Conservation (phyloP, 35 echinoderm and acorn worm species). For the Ptychodera flava region DNA sequence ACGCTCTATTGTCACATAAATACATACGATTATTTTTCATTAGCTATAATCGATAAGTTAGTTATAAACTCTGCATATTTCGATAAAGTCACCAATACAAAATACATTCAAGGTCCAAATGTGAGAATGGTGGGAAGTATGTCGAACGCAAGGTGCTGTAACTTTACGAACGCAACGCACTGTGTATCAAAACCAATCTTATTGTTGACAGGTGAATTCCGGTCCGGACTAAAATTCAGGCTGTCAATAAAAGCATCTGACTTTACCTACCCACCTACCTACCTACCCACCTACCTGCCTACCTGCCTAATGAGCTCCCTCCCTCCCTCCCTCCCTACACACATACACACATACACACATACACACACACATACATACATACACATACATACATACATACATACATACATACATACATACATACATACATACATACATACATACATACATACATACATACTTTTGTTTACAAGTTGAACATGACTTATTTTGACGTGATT, state of each 20-base stretch:
- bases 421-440: slow-evolving; percentile 2
- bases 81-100: too few species aligned
- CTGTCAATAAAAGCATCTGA: neutral
- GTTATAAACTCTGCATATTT: too few species aligned
- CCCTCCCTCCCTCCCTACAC: neutral
- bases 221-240: neutral
- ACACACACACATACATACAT: neutral
- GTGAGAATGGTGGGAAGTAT: neutral
- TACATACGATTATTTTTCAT: too few species aligned
- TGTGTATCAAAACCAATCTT: too few species aligned
- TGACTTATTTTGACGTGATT: too few species aligned
- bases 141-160: neutral
- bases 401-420: slow-evolving; percentile 2
- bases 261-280: neutral
- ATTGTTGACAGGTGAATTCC: too few species aligned
- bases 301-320: neutral
- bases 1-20: too few species aligned
- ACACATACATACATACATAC: neutral
- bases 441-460: slow-evolving; percentile 2
- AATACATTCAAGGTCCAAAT: too few species aligned
- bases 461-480: too few species aligned
- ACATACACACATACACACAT: neutral
- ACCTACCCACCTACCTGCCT: neutral
- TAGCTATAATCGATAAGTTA: too few species aligned
- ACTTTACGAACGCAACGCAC: too few species aligned